Evolutionary conservation across 2,888 invertebrate species (phyloP).

Genomic region (Pterobdella sp.): DNA sequence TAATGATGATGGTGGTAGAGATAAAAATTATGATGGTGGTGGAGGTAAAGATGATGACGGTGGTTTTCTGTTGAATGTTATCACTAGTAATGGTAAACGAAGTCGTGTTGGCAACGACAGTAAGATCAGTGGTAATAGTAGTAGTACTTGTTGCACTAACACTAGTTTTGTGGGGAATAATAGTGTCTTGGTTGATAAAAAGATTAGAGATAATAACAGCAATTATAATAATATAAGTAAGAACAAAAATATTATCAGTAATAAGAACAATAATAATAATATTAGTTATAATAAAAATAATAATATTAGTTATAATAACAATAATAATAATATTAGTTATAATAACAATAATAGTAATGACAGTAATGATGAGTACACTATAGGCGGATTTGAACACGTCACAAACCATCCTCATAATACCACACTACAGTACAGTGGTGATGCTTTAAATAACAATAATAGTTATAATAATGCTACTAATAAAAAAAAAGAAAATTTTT

Average conservation of each 20-base stretch:
- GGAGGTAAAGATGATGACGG: background rate
- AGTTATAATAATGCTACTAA: too few species aligned
- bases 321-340: background rate
- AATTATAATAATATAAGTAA: background rate
- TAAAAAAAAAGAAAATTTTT: too few species aligned
- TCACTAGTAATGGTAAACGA: background rate
- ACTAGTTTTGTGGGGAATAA: background rate
- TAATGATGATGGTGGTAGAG: background rate
- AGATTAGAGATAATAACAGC: background rate
- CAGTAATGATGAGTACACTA: background rate
- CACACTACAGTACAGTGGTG: too few species aligned
- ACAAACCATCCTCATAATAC: background rate
- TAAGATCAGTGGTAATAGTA: background rate
- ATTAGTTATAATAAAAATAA: background rate
- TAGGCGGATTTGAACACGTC: background rate
- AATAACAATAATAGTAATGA: background rate
- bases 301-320: background rate
- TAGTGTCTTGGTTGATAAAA: background rate
- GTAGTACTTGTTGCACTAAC: too few species aligned
- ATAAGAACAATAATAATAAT: background rate
- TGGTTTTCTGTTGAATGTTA: background rate
- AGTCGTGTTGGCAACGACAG: background rate
- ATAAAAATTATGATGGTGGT: background rate
- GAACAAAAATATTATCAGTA: background rate
- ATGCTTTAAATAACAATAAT: too few species aligned